Conservation (phyloP, 2,113 vertebrate genomes). For the Ctenomys sociabilis region DNA sequence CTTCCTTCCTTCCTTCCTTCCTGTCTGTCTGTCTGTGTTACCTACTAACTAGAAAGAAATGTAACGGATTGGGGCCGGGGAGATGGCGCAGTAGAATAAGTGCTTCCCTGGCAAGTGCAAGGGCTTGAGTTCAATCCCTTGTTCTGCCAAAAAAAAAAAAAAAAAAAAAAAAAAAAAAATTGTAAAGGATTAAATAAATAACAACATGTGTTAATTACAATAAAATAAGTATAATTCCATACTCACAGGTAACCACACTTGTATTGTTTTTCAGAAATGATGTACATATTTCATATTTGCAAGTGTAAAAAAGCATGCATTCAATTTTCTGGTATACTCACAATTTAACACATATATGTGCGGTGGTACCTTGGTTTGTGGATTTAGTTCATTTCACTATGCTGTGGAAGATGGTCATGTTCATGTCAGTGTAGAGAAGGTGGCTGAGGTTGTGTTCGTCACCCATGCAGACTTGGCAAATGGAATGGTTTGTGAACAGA, state of each 20-base stretch:
- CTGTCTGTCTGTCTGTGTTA: background rate
- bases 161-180: too few relatives aligned
- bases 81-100: too few relatives aligned
- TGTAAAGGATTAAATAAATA: background rate
- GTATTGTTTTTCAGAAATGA: background rate
- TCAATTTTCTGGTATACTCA: background rate
- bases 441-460: background rate
- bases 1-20: background rate
- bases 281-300: background rate
- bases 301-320: background rate
- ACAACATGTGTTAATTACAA: background rate
- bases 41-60: background rate
- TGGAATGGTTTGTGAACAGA: background rate
- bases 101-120: too few relatives aligned
- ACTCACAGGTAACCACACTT: background rate
- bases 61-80: background rate
- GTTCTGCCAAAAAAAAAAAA: too few relatives aligned
- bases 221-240: background rate
- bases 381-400: background rate
- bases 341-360: background rate
- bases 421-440: background rate
- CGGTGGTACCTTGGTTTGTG: background rate
- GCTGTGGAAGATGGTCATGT: background rate
- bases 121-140: too few relatives aligned
- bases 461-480: background rate